Evolutionary conservation across 2,888 invertebrate genomes (phyloP), one percentile per base, ranked within the genome.

Genomic region (Cryptosula pallasiana): DNA sequence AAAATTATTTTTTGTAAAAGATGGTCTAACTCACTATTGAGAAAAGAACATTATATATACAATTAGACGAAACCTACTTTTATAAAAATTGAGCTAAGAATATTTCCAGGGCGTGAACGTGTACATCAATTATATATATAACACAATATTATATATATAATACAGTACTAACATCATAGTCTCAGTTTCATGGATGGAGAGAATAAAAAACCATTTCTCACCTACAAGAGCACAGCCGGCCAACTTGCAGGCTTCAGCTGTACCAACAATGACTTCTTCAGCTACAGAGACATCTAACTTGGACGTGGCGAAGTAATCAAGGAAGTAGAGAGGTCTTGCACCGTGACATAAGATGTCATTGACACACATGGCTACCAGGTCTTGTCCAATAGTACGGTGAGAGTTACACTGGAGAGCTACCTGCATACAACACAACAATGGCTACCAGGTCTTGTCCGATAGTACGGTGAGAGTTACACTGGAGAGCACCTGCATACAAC

Each of bases 341-440:
- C 96, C 97, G 75, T 95, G 92, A 77, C 95, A 95, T 70, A 99
- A 86, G 71, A 98, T 90, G 84, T 98, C 96, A 86, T 99, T 99
- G 69, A 94, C 96, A 81, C 96, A 96, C 95, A 97, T 96, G 1
- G 97, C 98, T 1, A 99, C 95, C 36, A 99, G 87, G 85, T 99
- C 99, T 78, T 93, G 91, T 0, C 98, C 98, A 72, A 98, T 89
- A 0, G 91, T 90, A 78, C 91, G 89, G 84, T 94, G 95, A 72
- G 90, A 89, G 23, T 89, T 88, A 81, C 90, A 89, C 73, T 89
- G 88, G 81, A 94, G 90, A 0, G 96, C 94, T 77, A 97, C 89
- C 93, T 93, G 76, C 45, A 20, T 5, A 13, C 45, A 45, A 20
- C n/a, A 94, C 96, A 81, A 96, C 96, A 95, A 97, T 95, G 1